Percentiles rank a stretch among this genome's conserved stretches.
Conservation (phyloP, 2,888 invertebrate species). For the Erebia palarica region DNA sequence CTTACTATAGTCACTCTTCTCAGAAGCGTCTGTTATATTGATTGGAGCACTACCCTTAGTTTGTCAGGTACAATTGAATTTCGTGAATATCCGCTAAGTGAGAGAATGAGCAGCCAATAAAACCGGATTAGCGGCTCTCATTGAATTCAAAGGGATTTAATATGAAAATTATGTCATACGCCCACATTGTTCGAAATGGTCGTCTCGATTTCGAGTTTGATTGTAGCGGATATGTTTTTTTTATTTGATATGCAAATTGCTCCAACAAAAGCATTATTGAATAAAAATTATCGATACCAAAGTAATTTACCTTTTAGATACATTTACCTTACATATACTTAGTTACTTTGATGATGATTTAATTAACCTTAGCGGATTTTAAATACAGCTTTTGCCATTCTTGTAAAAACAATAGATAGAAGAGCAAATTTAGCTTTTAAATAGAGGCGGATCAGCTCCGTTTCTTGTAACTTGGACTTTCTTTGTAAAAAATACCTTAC, state of each 20-base stretch:
- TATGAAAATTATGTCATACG: slow-evolving; percentile 60
- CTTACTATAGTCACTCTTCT: not conserved
- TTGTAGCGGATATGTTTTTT: slow-evolving; percentile 1
- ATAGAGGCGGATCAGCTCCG: too few relatives aligned
- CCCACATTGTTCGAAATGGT: slow-evolving; percentile 49
- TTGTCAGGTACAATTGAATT: slow-evolving; percentile 57
- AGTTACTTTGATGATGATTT: too few relatives aligned
- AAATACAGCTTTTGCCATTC: too few relatives aligned
- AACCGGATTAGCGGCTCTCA: slow-evolving; percentile 53
- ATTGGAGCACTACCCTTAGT: slow-evolving; percentile 34
- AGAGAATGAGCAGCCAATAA: slow-evolving; percentile 58
- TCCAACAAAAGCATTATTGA: not conserved
- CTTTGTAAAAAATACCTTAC: too few relatives aligned
- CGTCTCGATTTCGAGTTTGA: not conserved
- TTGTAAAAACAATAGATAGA: too few relatives aligned
- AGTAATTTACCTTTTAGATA: too few relatives aligned
- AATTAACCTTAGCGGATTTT: too few relatives aligned
- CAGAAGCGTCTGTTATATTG: not conserved
- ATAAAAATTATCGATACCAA: too few relatives aligned
- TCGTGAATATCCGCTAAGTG: slow-evolving; percentile 71
- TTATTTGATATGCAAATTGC: not conserved
- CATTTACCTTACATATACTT: too few relatives aligned
- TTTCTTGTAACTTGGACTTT: too few relatives aligned
- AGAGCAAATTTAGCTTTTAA: too few relatives aligned
- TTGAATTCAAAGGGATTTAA: slow-evolving; percentile 57